phyloP scores from a whole-genome alignment of 1,140 invertebrate genomes.

The Cydia strobilella region DNA sequence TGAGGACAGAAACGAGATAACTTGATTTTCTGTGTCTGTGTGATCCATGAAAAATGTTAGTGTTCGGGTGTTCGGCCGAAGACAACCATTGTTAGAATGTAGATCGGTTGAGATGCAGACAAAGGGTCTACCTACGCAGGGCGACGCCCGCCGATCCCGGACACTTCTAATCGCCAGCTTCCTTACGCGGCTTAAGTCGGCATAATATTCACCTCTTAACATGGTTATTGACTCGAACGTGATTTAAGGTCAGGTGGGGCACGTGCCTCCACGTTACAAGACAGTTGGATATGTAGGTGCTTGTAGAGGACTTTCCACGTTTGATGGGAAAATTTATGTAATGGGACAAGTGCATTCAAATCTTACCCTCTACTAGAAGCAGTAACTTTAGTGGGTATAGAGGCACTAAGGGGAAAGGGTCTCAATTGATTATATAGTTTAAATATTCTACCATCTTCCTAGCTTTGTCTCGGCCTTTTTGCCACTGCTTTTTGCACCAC shows the following conservation, averaged over 20 bases:
- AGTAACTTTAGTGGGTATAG: no score
- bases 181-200: conserved; percentile 36
- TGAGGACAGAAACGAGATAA: no score
- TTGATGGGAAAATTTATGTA: no score
- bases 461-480: no score
- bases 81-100: conserved; percentile 21
- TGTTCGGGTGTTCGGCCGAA: neutral
- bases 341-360: no score
- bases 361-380: no score
- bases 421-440: no score
- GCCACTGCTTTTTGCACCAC: no score
- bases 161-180: conserved; percentile 44
- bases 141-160: conserved; percentile 41
- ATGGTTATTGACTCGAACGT: neutral
- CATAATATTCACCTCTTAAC: conserved; percentile 2
- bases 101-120: conserved; percentile 37
- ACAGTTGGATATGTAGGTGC: no score
- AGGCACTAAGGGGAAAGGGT: no score
- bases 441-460: no score
- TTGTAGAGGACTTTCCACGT: no score
- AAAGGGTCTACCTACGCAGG: conserved; percentile 57
- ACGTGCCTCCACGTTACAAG: neutral
- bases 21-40: neutral
- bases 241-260: conserved; percentile 1
- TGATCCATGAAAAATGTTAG: neutral